Evolutionary conservation across 2,888 invertebrate species (phyloP), one percentile per base, ranked within the genome.

Genomic region (Campoplex capitator): DNA sequence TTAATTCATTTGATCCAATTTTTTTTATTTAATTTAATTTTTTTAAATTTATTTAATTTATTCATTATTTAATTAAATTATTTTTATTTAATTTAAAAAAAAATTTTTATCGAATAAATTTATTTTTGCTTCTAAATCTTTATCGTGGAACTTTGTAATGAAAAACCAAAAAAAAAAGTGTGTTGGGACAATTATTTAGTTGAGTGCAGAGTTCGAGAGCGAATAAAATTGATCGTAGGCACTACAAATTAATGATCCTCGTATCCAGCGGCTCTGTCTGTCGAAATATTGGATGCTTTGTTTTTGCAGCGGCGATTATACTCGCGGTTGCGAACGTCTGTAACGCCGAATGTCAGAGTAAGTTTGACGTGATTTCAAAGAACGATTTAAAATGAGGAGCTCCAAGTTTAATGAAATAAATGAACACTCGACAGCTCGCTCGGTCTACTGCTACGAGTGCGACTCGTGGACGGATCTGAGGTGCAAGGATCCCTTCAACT

Each of bases 401-500:
- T 51, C 7, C 16, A n/a, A 51, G 18, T 74, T 45, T 16, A 75
- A 58, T 11, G 4, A 45, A 51, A 32, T 3, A 70, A 71, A 35
- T 38, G 11, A 54, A 73, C 28, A 23, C 48, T 8, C 42, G 58
- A 62, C 96, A 98, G 98, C 98, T 90, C 97, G 98, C 90, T 97
- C 97, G 90, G 97, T 98, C 93, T 98, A 97, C 95, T 98, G 98
- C 95, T 98, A 98, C 95, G 98, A 98, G 95, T 98, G 98, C 94
- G 98, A 98, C 95, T 98, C 98, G 91, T 98, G 98, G 97, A 97
- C 97, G 88, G 98, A 98, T 95, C 96, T 97, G 38, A 95, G 98
- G 90, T 98, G 98, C 94, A 97, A 97, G 94, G 98, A 98, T 94
- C 98, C 98, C 0, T 98, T 98, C 95, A 98, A 98, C 95, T 98